Conservation (phyloP, 1,140 invertebrate genomes). For the Drosophila neocordata region DNA sequence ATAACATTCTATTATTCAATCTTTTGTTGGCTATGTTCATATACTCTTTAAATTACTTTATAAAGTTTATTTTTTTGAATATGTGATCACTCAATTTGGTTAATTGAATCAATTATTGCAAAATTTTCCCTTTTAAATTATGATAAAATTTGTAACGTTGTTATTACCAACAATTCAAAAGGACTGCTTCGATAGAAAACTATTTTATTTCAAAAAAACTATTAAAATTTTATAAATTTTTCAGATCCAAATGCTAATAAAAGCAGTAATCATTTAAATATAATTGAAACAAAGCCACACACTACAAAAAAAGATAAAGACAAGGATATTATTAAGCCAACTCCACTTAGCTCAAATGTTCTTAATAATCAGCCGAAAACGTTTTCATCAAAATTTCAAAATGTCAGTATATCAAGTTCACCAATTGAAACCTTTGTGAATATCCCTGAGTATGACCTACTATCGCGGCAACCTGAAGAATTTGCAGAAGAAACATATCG, state of each 20-base stretch:
- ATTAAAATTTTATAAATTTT: neutral
- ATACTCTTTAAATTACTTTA: too few relatives aligned
- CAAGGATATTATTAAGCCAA: constrained; percentile 61
- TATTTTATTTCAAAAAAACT: too few relatives aligned
- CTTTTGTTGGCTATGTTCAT: too few relatives aligned
- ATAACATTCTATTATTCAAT: too few relatives aligned
- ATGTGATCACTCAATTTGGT: too few relatives aligned
- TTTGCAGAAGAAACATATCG: constrained; percentile 90
- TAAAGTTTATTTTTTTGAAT: too few relatives aligned
- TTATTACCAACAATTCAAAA: too few relatives aligned
- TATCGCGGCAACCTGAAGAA: constrained; percentile 91
- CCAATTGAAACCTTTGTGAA: constrained; percentile 59
- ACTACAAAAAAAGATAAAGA: constrained; percentile 34
- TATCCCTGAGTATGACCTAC: constrained; percentile 91
- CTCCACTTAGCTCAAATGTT: constrained; percentile 43
- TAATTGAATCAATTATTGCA: too few relatives aligned
- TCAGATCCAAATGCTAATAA: constrained; percentile 41
- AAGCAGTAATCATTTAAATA: constrained; percentile 48
- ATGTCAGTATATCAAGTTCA: constrained; percentile 37
- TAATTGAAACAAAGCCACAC: constrained; percentile 66
- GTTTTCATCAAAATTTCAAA: constrained; percentile 27
- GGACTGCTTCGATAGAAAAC: too few relatives aligned
- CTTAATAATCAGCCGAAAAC: constrained; percentile 35
- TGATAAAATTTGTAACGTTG: too few relatives aligned
- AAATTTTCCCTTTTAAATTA: too few relatives aligned